Conservation (phyloP, 1,140 invertebrate genomes). For the Eufriesea mexicana region DNA sequence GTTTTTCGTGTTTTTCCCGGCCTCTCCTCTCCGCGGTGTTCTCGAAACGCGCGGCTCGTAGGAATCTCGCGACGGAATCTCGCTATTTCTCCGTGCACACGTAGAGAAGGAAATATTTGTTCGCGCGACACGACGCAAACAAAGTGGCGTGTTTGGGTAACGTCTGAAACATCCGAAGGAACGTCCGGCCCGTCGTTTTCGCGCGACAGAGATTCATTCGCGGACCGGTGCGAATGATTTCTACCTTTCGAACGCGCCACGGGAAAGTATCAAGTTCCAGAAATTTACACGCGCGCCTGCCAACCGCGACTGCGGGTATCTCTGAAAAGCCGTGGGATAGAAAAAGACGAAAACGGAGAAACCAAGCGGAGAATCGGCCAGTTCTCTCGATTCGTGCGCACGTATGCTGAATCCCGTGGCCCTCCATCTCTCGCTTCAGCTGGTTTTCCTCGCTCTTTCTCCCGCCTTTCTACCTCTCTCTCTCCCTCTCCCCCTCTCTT, state of each 20-base stretch:
- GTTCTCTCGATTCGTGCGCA: not conserved
- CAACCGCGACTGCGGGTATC: not conserved
- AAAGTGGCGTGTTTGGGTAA: not conserved
- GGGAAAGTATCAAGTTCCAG: conserved; percentile 38
- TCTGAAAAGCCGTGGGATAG: not conserved
- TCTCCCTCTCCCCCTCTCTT: not conserved
- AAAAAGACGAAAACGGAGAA: conserved; percentile 21
- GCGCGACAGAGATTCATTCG: conserved; percentile 28
- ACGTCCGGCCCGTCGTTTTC: not conserved
- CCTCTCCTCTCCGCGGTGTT: not conserved
- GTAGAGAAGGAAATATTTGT: not conserved
- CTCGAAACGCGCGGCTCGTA: not conserved
- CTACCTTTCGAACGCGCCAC: conserved; percentile 25
- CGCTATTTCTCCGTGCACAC: not conserved
- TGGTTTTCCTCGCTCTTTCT: conserved; percentile 26
- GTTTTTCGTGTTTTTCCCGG: too few species aligned
- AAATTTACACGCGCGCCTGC: conserved; percentile 12
- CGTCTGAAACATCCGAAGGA: too few species aligned
- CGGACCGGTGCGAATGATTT: conserved; percentile 12
- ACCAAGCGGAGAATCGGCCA: not conserved
- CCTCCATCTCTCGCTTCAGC: conserved; percentile 30
- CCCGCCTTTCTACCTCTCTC: not conserved
- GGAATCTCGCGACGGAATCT: not conserved
- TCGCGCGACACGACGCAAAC: not conserved
- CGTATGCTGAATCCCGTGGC: conserved; percentile 48